A percentile compares a stretch with the other conserved stretches of the same genome.
phyloP scores from a whole-genome alignment of 2,113 vertebrate species.

The Cygnus atratus region DNA sequence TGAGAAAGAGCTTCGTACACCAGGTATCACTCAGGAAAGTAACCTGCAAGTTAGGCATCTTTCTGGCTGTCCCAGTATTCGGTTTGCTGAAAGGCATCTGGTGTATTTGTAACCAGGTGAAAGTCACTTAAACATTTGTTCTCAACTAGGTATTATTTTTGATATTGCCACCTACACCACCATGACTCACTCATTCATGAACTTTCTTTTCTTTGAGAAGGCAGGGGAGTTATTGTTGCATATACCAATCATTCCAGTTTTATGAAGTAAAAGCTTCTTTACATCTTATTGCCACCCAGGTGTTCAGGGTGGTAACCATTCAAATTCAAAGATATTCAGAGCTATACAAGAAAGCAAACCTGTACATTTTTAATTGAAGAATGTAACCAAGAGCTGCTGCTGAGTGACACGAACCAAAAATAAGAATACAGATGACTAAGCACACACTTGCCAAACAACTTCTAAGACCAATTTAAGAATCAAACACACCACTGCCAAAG shows the following conservation, averaged over 20 bases:
- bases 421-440: constrained; percentile 65
- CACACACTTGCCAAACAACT: constrained; percentile 56
- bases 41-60: neutral
- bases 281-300: neutral
- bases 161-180: neutral
- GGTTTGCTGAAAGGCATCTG: constrained; percentile 1
- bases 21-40: neutral
- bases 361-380: neutral
- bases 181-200: constrained; percentile 41
- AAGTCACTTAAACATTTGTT: constrained; percentile 46
- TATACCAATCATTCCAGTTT: neutral
- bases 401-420: constrained; percentile 40
- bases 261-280: neutral
- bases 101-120: neutral
- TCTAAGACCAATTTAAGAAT: constrained; percentile 69
- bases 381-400: neutral
- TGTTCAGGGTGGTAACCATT: neutral
- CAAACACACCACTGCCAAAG: constrained; percentile 48
- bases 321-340: neutral
- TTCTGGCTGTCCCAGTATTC: neutral
- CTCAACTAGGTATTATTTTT: neutral
- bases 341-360: constrained; percentile 5
- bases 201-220: neutral
- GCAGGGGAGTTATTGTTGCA: neutral
- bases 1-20: neutral